Base-by-base conservation (phyloP, 2,113 vertebrate species). In the Lontra canadensis region DNA sequence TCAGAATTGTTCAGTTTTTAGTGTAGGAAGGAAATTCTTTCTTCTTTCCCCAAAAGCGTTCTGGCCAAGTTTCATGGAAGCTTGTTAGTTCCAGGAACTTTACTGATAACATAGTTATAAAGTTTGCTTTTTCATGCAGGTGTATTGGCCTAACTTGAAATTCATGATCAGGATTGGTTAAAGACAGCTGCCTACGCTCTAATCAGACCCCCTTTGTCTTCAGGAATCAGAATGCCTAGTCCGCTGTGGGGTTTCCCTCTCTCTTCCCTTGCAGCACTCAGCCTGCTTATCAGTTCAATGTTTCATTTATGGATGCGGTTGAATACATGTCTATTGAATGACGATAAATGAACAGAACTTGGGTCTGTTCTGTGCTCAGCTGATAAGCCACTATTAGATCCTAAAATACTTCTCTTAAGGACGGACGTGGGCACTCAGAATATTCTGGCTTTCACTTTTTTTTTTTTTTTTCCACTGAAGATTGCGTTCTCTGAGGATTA, bases 251-350 rank as follows among this genome's bases (percentile, higher is more conserved):
- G 7, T 65, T 73, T 8, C 31, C 65, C 25, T 82, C n/a, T 74
- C 63, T 85, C 25, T 63, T 80, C 86, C n/a, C 63, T 57, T 95
- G 34, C 18, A 36, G n/a, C 6, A 29, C 36, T 11, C 20, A 55
- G 55, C 59, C 83, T 90, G 83, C 42, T 88, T 96, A 73, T 69
- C 79, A 55, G 59, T 69, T 74, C 92, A 42, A 49, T 79, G 76
- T 82, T 96, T 86, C 17, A 0, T 88, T 79, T 92, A 61, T 63
- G 89, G 61, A 47, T 82, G 31, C 0, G 0, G 25, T 93, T 84
- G 95, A 93, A 82, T 97, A 84, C 87, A 90, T 92, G 80, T 65
- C 90, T 73, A 47, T 76, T 93, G 86, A 82, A 95, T 69, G 36
- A n/a, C 81, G 92, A 81, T 86, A 94, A 95, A 96, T 47, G 67